phyloP scores from a whole-genome alignment of 2,888 invertebrate species.

The Melanargia galathea region DNA sequence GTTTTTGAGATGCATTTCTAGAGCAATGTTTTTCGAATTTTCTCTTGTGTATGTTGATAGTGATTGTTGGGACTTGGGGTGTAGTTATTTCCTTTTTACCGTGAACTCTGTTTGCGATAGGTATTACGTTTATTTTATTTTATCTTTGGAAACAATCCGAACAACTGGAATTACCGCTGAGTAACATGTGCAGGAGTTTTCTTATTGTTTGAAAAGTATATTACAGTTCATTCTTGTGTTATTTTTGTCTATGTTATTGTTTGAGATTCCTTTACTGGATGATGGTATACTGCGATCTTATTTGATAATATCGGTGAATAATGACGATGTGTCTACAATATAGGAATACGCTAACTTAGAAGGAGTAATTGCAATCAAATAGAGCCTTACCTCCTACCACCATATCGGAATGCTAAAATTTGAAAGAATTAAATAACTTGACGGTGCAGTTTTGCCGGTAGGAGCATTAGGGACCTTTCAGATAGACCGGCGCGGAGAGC shows the following conservation, averaged over 20 bases:
- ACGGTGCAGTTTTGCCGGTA: too few relatives aligned
- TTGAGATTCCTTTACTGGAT: too few relatives aligned
- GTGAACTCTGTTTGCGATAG: neutral
- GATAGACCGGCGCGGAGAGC: too few relatives aligned
- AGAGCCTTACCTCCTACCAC: too few relatives aligned
- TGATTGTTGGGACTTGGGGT: conserved; percentile 5
- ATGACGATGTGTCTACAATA: too few relatives aligned
- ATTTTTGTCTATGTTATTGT: neutral
- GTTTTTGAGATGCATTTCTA: conserved; percentile 6
- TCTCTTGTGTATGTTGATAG: conserved; percentile 2
- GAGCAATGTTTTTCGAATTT: conserved; percentile 7
- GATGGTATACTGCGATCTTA: too few relatives aligned
- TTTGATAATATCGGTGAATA: too few relatives aligned
- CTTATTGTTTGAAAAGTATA: neutral
- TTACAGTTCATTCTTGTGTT: neutral
- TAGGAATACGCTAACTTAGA: too few relatives aligned
- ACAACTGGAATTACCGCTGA: neutral
- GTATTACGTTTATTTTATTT: neutral
- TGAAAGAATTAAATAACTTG: too few relatives aligned
- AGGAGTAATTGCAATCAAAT: too few relatives aligned
- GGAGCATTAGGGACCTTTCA: too few relatives aligned
- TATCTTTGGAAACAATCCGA: neutral
- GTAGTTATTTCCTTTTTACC: neutral
- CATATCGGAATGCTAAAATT: too few relatives aligned
- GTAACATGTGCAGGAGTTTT: neutral